phyloP scores from a whole-genome alignment of 2,888 invertebrate genomes.

The Papilio demoleus region DNA sequence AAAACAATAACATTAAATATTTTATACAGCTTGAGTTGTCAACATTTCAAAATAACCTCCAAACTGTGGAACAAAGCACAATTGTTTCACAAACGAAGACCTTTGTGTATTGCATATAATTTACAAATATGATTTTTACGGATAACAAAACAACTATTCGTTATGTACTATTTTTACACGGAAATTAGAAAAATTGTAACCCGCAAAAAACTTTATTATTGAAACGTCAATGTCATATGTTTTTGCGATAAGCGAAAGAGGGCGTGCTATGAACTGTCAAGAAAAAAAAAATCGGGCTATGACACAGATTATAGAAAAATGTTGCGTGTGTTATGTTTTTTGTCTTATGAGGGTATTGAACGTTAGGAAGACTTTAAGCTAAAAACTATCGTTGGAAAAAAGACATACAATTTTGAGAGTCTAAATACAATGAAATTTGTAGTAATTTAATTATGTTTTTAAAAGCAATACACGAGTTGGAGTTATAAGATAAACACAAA shows the following conservation, averaged over 20 bases:
- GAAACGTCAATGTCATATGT: conserved; percentile 41
- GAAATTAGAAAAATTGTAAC: conserved; percentile 8
- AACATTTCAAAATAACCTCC: conserved; percentile 33
- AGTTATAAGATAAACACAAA: background rate
- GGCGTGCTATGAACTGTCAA: conserved; percentile 26
- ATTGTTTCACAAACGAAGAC: background rate
- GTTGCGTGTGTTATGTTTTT: background rate
- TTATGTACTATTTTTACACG: conserved; percentile 7
- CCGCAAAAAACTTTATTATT: conserved; percentile 24
- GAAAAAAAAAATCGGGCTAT: conserved; percentile 8
- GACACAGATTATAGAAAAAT: conserved; percentile 1
- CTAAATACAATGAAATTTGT: background rate
- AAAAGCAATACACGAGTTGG: background rate
- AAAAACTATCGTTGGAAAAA: too few relatives aligned
- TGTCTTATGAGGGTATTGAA: too few relatives aligned
- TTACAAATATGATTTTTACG: conserved; percentile 1
- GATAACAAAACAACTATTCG: background rate
- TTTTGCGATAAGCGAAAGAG: conserved; percentile 32
- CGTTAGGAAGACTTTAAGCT: background rate
- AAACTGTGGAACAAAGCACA: conserved; percentile 8
- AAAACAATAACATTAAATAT: conserved; percentile 39
- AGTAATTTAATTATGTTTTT: background rate
- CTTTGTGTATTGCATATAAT: background rate
- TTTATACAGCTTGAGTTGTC: conserved; percentile 12
- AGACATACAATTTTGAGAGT: background rate